Percentiles rank a stretch among this genome's conserved stretches.
These are phyloP conservation scores for Kryphioiulus occultus DNA, from an alignment of 2,888 invertebrate species.

Conservation along the genomic window DNA sequence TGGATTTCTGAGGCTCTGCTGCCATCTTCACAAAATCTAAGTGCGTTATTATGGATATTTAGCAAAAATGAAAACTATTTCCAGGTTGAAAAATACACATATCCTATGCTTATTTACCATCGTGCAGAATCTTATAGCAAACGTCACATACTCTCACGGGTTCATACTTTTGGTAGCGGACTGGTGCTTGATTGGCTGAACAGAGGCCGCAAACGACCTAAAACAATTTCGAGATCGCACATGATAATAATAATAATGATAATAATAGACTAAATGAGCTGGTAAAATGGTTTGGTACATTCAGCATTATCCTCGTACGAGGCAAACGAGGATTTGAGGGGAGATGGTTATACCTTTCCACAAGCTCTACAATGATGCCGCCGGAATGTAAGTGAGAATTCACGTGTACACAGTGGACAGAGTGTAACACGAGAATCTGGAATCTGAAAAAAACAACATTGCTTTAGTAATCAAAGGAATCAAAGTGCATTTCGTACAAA, in stretches of 20 bases:
- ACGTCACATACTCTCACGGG: constrained; percentile 67
- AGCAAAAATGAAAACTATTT: not conserved
- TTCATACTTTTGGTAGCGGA: constrained; percentile 66
- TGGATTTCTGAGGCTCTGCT: not conserved
- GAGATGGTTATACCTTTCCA: constrained; percentile 68
- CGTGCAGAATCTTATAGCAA: constrained; percentile 64
- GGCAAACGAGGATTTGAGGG: constrained; percentile 5
- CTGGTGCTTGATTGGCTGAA: constrained; percentile 67
- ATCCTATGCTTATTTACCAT: constrained; percentile 55
- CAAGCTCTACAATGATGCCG: constrained; percentile 74
- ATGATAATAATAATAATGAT: too few relatives aligned
- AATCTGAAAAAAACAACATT: constrained; percentile 57
- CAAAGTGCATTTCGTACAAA: not conserved
- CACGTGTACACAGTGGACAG: constrained; percentile 72
- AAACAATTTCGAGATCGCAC: too few relatives aligned
- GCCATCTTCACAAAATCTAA: not conserved
- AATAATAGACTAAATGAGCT: too few relatives aligned
- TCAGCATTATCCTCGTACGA: too few relatives aligned
- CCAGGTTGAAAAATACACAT: not conserved
- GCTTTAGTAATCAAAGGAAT: not conserved
- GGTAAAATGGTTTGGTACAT: too few relatives aligned
- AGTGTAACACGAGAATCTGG: constrained; percentile 70
- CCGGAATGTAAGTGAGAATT: constrained; percentile 71
- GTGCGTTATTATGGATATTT: not conserved
- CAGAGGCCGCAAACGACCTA: constrained; percentile 72